Evolutionary conservation across 2,797 vertebrate genomes (phyloP).

Genomic region (Tarsius wallacei): DNA sequence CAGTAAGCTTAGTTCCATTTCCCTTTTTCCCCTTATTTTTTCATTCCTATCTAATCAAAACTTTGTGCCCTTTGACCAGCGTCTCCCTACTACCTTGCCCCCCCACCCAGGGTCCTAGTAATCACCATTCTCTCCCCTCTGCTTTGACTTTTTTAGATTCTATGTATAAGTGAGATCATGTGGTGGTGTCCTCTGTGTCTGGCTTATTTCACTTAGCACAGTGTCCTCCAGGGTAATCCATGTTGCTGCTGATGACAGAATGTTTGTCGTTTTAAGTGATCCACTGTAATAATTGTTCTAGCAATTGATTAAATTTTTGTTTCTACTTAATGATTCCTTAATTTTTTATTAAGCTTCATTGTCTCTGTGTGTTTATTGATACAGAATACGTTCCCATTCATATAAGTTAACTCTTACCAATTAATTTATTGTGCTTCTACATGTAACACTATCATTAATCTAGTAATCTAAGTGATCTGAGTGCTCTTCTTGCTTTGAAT

Average conservation of each 20-base stretch:
- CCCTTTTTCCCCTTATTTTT: background rate
- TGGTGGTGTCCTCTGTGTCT: background rate
- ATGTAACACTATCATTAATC: background rate
- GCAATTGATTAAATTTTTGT: slow-evolving; percentile 5
- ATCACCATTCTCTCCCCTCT: background rate
- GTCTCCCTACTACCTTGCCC: background rate
- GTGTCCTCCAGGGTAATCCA: background rate
- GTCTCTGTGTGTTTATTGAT: background rate
- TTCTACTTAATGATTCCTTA: background rate
- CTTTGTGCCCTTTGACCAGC: background rate
- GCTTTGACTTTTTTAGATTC: background rate
- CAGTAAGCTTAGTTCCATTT: background rate
- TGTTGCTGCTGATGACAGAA: background rate
- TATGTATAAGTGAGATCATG: background rate
- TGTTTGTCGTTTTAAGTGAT: slow-evolving; percentile 11
- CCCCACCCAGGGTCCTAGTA: background rate
- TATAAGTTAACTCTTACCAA: background rate
- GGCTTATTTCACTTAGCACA: background rate
- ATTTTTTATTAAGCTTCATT: background rate
- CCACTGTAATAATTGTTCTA: background rate
- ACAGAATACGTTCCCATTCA: background rate
- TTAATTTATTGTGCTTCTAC: background rate
- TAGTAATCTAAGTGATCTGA: slow-evolving; percentile 14
- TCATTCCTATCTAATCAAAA: background rate
- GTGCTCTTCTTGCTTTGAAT: background rate